Base-by-base conservation (phyloP, 2,113 vertebrate genomes). In the Peromyscus leucopus region DNA sequence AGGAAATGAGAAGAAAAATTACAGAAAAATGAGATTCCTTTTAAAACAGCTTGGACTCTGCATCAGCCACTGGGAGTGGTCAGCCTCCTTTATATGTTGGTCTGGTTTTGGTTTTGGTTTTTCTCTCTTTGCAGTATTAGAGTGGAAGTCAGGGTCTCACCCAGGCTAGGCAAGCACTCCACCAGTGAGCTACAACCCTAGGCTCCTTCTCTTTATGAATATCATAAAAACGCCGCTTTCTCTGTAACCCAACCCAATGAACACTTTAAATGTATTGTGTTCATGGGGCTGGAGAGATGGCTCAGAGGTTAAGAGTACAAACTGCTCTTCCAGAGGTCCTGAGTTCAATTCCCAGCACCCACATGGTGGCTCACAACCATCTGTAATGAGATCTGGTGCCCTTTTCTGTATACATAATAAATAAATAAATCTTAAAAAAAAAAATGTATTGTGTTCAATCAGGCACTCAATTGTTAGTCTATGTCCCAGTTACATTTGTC, bases 1-100 rank as follows among this genome's bases (percentile, higher is more conserved):
- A 83, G 95, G 93, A 96, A 96, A 96, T 61, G 65, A 97, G 96
- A 95, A 89, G 59, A 96, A 96, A 83, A 95, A 91, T 96, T 88
- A 96, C 36, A 91, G 69, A 96, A 94, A 98, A 96, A 76, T 51
- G 46, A 95, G 71, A 61, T 96, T 95, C 57, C 65, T 95, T 96
- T 95, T 92, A 86, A 42, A 90, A 96, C 69, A 90, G 89, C 78
- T 36, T 88, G 76, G 69, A 95, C 22, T 96, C 61, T 84, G 72
- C 21, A 83, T 90, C 67, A 85, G 13, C 19, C 28, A 55, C 75
- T 61, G 39, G 36, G 39, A 96, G 48, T 28, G 24, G 26, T 10
- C 51, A 48, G 80, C 89, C 2, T 12, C 16, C 28, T 48, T 79
- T 93, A 57, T 16, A 22, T 65, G 74, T 42, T 71, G 48, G 51